Evolutionary conservation across 2,113 vertebrate genomes (phyloP).

Genomic region (Ranitomeya variabilis): DNA sequence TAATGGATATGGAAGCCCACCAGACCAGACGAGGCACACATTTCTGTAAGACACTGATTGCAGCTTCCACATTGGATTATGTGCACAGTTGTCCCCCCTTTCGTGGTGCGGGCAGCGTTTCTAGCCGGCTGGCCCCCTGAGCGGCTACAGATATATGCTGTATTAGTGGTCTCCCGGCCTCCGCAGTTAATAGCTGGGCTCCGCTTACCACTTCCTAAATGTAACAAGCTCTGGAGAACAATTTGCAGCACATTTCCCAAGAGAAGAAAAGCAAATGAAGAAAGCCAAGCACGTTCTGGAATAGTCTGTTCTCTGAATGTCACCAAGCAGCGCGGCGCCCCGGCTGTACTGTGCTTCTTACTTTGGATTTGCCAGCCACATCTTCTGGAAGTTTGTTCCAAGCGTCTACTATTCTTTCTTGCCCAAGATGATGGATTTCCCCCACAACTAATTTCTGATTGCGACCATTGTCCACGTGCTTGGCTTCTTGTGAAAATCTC

Average conservation of each 20-base stretch:
- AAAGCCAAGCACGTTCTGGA: neutral
- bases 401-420: too few relatives aligned
- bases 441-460: too few relatives aligned
- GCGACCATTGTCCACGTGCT: too few relatives aligned
- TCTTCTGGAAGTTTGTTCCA: too few relatives aligned
- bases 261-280: neutral
- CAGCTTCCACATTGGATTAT: slow-evolving; percentile 20
- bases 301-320: neutral
- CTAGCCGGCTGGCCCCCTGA: neutral
- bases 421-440: too few relatives aligned
- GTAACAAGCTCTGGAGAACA: neutral
- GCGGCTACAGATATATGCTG: slow-evolving; percentile 9
- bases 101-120: slow-evolving; percentile 2
- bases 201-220: neutral
- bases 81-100: slow-evolving; percentile 26
- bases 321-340: neutral
- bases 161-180: neutral
- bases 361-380: too few relatives aligned
- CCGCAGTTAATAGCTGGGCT: slow-evolving; percentile 4
- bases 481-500: too few relatives aligned
- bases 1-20: neutral
- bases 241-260: slow-evolving; percentile 14
- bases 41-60: neutral
- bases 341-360: neutral
- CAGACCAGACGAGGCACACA: neutral